Evolutionary conservation across 2,888 invertebrate species (phyloP).

Genomic region (Drosophila aldrichi): DNA sequence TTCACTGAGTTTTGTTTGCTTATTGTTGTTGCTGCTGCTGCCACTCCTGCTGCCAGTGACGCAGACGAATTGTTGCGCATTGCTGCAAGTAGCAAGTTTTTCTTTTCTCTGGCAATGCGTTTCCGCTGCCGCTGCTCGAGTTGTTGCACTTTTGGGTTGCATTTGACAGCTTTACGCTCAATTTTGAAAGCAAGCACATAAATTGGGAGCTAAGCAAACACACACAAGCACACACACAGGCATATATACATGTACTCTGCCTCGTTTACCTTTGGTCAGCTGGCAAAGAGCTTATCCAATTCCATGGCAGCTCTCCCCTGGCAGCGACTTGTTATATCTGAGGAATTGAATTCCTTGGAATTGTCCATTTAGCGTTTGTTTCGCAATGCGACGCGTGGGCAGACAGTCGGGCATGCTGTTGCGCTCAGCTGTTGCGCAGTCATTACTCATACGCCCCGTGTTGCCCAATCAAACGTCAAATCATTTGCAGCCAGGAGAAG

Average conservation of each 20-base stretch:
- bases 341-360: slow-evolving; percentile 1
- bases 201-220: slow-evolving; percentile 31
- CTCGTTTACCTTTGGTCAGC: neutral
- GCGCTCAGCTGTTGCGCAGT: slow-evolving; percentile 57
- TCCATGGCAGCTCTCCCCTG: no score
- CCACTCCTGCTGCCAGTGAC: slow-evolving; percentile 52
- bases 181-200: slow-evolving; percentile 29
- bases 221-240: slow-evolving; percentile 3
- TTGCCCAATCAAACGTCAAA: slow-evolving; percentile 41
- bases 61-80: slow-evolving; percentile 61
- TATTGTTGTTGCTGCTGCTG: slow-evolving; percentile 25
- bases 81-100: slow-evolving; percentile 42
- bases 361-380: slow-evolving; percentile 13
- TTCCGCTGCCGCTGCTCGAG: slow-evolving; percentile 29
- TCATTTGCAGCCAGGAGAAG: slow-evolving; percentile 5
- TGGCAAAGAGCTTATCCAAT: neutral
- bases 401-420: slow-evolving; percentile 33
- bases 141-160: slow-evolving; percentile 35
- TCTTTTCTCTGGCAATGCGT: slow-evolving; percentile 22
- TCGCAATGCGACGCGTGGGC: slow-evolving; percentile 43
- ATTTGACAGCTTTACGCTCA: slow-evolving; percentile 60
- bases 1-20: slow-evolving; percentile 48
- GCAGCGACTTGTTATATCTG: neutral
- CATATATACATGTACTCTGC: neutral
- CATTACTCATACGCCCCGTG: slow-evolving; percentile 74